phyloP scores from a whole-genome alignment of 2,113 vertebrate species.

The Eleginops maclovinus region DNA sequence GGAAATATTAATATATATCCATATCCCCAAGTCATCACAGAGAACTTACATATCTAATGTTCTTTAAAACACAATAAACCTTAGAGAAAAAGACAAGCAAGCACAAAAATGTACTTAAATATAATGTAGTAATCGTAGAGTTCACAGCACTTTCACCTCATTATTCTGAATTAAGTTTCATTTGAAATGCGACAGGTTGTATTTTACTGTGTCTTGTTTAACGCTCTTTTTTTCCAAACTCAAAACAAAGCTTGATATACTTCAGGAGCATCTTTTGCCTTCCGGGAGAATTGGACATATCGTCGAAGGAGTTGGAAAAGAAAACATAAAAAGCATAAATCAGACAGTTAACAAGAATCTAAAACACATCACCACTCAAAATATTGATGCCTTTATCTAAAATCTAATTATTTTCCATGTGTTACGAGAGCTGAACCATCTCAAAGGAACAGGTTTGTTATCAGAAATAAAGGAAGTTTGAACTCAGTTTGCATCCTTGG shows the following conservation, averaged over 20 bases:
- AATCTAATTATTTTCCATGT: background rate
- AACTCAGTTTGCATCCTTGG: background rate
- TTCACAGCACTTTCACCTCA: conserved; percentile 22
- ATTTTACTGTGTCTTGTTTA: conserved; percentile 5
- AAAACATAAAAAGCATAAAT: background rate
- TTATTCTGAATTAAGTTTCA: conserved; percentile 26
- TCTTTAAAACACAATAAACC: conserved; percentile 2
- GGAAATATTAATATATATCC: too few relatives aligned
- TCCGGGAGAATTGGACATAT: background rate
- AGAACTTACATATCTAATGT: background rate
- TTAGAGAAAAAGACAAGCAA: background rate
- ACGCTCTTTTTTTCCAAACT: background rate
- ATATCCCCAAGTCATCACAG: background rate
- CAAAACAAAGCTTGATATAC: background rate
- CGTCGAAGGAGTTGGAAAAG: background rate
- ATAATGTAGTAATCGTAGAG: conserved; percentile 8
- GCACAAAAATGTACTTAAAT: background rate
- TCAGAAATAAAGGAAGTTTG: background rate
- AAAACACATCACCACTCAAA: background rate
- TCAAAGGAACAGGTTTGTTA: background rate
- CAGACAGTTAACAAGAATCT: background rate
- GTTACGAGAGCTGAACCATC: background rate
- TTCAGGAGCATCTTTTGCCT: conserved; percentile 9
- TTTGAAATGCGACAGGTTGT: background rate
- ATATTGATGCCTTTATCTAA: background rate